These are phyloP conservation scores for Myiotriccus ornatus DNA, from an alignment of 2,797 vertebrate species.

Conservation along the genomic window DNA sequence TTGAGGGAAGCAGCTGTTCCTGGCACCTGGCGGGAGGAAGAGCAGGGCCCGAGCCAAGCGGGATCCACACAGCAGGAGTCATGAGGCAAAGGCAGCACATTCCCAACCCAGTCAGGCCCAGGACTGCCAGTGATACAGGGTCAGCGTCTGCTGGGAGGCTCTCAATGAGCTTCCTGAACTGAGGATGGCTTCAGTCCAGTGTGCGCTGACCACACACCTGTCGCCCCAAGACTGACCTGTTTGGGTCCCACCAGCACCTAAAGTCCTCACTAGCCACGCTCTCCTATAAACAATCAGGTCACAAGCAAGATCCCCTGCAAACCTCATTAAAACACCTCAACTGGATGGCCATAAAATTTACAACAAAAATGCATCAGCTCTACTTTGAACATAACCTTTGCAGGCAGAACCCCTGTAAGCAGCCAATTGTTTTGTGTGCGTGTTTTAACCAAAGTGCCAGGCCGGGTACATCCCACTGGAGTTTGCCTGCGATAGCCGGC, in stretches of 20 bases:
- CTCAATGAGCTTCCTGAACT: not conserved
- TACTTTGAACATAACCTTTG: not conserved
- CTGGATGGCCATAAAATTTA: not conserved
- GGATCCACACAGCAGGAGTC: not conserved
- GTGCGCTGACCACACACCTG: fast-evolving
- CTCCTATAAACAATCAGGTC: not conserved
- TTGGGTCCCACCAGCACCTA: not conserved
- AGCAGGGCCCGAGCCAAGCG: not conserved
- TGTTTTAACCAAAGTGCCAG: fast-evolving
- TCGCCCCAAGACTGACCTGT: not conserved
- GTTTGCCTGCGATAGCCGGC: not conserved
- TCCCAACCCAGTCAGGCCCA: not conserved
- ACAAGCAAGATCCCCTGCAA: not conserved
- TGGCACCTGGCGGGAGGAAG: not conserved
- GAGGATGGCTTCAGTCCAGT: fast-evolving
- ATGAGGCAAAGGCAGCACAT: fast-evolving
- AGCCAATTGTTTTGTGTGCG: not conserved
- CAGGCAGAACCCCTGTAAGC: not conserved
- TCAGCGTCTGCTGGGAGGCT: not conserved
- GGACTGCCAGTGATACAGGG: not conserved
- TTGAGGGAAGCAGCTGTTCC: not conserved
- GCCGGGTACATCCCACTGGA: fast-evolving
- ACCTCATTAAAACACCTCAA: fast-evolving
- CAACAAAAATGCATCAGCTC: fast-evolving
- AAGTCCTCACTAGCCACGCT: no score